phyloP scores from a whole-genome alignment of 1,140 invertebrate species.

The Drosophila kepulauana region DNA sequence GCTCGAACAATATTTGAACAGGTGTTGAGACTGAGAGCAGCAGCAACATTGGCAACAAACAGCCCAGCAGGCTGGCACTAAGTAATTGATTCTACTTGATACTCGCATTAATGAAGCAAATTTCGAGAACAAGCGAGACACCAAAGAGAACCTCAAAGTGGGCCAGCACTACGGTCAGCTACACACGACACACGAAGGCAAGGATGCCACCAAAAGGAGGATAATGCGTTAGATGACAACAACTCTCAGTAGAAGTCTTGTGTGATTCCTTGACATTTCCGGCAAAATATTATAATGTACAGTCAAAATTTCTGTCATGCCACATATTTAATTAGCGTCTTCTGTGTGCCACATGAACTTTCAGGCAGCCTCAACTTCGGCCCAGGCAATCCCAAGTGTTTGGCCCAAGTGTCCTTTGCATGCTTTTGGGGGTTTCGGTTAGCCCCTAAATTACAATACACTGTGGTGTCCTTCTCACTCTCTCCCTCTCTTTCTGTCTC shows the following conservation, averaged over 20 bases:
- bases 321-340: slow-evolving; percentile 60
- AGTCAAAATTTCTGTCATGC: slow-evolving; percentile 33
- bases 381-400: slow-evolving; percentile 12
- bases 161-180: neutral
- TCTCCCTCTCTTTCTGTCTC: neutral
- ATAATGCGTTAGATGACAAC: slow-evolving; percentile 23
- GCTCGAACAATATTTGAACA: slow-evolving; percentile 25
- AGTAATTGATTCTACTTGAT: slow-evolving; percentile 38
- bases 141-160: slow-evolving; percentile 2
- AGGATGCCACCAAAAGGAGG: slow-evolving; percentile 12
- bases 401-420: slow-evolving; percentile 26
- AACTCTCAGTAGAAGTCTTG: neutral
- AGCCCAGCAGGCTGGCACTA: slow-evolving; percentile 21
- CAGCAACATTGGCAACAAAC: neutral
- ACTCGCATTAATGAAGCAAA: slow-evolving; percentile 34
- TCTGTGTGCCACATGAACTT: slow-evolving; percentile 3
- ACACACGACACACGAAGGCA: neutral
- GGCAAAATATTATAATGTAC: slow-evolving; percentile 44
- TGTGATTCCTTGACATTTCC: slow-evolving; percentile 2
- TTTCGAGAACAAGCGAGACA: slow-evolving; percentile 3
- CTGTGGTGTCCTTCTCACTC: neutral
- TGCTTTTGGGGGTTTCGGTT: slow-evolving; percentile 29
- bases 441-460: slow-evolving; percentile 39
- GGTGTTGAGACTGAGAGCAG: slow-evolving; percentile 15
- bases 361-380: neutral